Base-by-base conservation (phyloP, 2,797 vertebrate species). In the Gephyroberyx darwinii region DNA sequence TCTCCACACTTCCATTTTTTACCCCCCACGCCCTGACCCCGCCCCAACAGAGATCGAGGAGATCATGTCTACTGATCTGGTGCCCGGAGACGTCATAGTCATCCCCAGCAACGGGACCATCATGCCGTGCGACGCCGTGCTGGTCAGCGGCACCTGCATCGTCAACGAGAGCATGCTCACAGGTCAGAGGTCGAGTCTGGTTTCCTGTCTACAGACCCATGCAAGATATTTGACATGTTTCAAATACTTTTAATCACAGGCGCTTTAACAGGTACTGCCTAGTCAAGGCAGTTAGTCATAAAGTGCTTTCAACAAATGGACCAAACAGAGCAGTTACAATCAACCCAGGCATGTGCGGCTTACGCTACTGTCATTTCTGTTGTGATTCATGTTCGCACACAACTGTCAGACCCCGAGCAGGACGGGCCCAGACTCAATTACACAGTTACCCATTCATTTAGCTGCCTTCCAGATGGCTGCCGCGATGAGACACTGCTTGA, bases 161-260 rank as follows among this genome's bases (percentile, higher is more conserved):
- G 98, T 99, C 77, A 99, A 99, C 77, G 98, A 99, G 92, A 99
- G 97, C 94, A 98, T 99, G 98, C 91, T 99, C 83, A 99, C 98
- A 95, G 98, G 98, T 99, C 86, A 92, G 81, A 76, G 12, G 39
- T 17, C 0, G 52, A 31, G n/a, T 51, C 30, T 7, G 26, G 35
- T 22, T 20, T 22, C 12, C 35, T 7, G 5, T 37, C 56, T 13
- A 19, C 14, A 31, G 10, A 31, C 5, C 14, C 12, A 12, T 2
- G 14, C 12, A 14, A 5, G 4, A 22, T 9, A 53, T 20, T 22
- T 53, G 5, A 35, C 33, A 35, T 26, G 51, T 53, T 53, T 22
- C 8, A 53, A 13, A 19, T 19, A 13, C 19, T 53, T 22, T 53
- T 10, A 26, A 47, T 14, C 50, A 19, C 50, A 52, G 50, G 50